Evolutionary conservation across 1,140 invertebrate genomes (phyloP).

Genomic region (Drosophila funebris): DNA sequence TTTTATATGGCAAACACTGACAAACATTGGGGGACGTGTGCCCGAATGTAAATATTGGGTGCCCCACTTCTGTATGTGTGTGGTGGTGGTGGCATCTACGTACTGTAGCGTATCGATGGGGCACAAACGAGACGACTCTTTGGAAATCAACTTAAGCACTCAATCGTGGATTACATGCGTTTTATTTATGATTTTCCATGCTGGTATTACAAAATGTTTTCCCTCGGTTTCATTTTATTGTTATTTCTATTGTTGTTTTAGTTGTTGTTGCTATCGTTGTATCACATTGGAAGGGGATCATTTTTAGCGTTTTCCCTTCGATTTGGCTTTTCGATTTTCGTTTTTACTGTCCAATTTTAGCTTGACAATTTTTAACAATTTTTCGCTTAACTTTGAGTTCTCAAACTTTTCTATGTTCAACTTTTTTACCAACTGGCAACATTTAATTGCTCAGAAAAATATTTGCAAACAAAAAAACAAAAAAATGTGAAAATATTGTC

Average conservation of each 20-base stretch:
- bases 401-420: slow-evolving; percentile 67
- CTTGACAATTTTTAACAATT: slow-evolving; percentile 56
- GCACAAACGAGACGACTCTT: not conserved
- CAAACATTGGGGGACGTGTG: slow-evolving; percentile 48
- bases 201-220: slow-evolving; percentile 72
- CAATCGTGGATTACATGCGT: slow-evolving; percentile 79
- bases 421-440: slow-evolving; percentile 75
- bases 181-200: slow-evolving; percentile 80
- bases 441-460: slow-evolving; percentile 81
- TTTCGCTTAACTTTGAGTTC: slow-evolving; percentile 55
- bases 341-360: slow-evolving; percentile 29
- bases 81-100: not conserved
- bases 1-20: slow-evolving; percentile 45
- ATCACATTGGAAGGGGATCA: slow-evolving; percentile 6
- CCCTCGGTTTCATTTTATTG: slow-evolving; percentile 66
- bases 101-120: slow-evolving; percentile 19
- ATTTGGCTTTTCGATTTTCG: slow-evolving; percentile 33
- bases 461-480: slow-evolving; percentile 55
- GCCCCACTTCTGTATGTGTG: not conserved
- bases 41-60: slow-evolving; percentile 70
- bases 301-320: slow-evolving; percentile 45
- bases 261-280: slow-evolving; percentile 10
- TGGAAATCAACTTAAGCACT: slow-evolving; percentile 73
- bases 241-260: slow-evolving; percentile 23
- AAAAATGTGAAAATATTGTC: slow-evolving; percentile 67